Percentiles rank a stretch among this genome's conserved stretches.
phyloP scores from a whole-genome alignment of 2,113 vertebrate genomes.

The Xenus cinereus region DNA sequence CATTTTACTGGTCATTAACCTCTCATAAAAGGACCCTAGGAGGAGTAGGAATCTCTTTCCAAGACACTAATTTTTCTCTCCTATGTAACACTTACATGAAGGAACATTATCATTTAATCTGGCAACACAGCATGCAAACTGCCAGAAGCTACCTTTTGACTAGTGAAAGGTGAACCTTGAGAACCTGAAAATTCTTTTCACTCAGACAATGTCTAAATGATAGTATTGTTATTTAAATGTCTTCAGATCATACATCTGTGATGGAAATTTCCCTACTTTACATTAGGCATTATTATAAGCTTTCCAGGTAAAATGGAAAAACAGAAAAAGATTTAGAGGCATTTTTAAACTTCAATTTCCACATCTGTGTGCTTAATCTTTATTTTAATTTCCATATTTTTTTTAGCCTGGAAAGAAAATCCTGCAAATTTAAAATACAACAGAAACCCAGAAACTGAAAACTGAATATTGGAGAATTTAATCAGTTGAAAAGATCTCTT shows the following conservation, averaged over 20 bases:
- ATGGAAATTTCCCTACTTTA: slow-evolving; percentile 12
- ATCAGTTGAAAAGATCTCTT: background rate
- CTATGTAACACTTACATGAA: background rate
- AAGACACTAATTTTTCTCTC: slow-evolving; percentile 6
- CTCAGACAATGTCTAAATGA: slow-evolving; percentile 23
- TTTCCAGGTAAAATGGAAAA: background rate
- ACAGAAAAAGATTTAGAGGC: background rate
- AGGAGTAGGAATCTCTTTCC: background rate
- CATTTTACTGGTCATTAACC: background rate
- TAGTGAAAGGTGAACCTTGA: background rate
- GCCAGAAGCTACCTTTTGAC: background rate
- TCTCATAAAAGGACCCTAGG: background rate
- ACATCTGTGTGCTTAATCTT: background rate
- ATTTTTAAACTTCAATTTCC: background rate
- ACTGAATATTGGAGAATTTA: background rate
- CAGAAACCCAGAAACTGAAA: background rate
- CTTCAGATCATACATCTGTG: background rate
- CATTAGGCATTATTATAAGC: background rate
- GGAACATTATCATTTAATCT: slow-evolving; percentile 36
- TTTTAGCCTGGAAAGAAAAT: background rate
- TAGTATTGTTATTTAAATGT: slow-evolving; percentile 60
- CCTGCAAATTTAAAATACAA: background rate
- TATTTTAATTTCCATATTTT: background rate
- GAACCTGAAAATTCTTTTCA: slow-evolving; percentile 31
- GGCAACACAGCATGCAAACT: background rate